Base-by-base conservation (phyloP, 1,140 invertebrate genomes). In the Drosophila nasuta region DNA sequence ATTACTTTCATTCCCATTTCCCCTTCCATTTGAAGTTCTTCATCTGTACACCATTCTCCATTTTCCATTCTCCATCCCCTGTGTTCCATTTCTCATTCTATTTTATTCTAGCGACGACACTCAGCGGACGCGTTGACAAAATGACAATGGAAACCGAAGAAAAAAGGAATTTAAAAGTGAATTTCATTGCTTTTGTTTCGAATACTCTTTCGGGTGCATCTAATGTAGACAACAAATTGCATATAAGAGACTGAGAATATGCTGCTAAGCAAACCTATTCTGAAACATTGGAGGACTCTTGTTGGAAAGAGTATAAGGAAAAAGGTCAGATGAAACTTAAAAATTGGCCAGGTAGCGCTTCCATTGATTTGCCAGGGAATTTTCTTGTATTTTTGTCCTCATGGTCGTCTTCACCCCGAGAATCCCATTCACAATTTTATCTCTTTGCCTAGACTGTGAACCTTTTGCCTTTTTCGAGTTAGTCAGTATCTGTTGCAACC, bases 61-160 rank as follows among this genome's bases (percentile, higher is more conserved):
- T 30, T 20, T 20, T 5, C 30, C 48, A 25, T 28, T 45, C 46
- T 33, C 38, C 54, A 20, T 30, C n/a, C 67, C 41, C 15, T 11
- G 38, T 33, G 43, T 68, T 38, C 51, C 33, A 4, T n/a, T 41
- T 17, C 35, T 65, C 65, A 73, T 58, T n/a, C 54, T 77, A 77
- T 73, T 73, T 64, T 48, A 68, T 73, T 68, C 33, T 65, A 46
- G 10, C 68, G 71, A 87, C 70, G 85, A 89, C 83, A 88, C 83
- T 87, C 83, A 56, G 57, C 74, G 83, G 83, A 66, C 83, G 75
- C 74, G 85, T 88, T 88, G 85, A 89, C 80, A 89, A 89, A 83
- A 88, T 75, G 80, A 89, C 85, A 88, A 89, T 89, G 74, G 58
- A 73, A 71, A 64, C 49, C 73, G 52, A 72, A 59, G 38, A 59